Percentiles rank a stretch among this genome's conserved stretches.
Conservation (phyloP, 2,113 vertebrate species). For the Gymnobelideus leadbeateri region DNA sequence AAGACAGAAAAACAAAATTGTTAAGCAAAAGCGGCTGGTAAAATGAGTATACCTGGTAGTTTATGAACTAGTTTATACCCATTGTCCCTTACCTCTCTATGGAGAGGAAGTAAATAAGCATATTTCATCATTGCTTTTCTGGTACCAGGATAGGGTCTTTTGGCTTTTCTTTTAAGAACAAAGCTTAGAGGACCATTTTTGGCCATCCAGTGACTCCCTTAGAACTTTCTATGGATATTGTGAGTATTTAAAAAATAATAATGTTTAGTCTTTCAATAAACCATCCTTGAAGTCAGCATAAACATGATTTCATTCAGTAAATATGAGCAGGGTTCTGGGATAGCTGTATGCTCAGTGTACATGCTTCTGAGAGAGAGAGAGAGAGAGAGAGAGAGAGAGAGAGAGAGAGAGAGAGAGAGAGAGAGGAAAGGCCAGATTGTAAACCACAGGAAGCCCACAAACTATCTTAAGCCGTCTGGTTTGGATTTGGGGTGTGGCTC, state of each 20-base stretch:
- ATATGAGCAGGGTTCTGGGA: too few species aligned
- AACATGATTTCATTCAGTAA: neutral
- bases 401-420: rapidly evolving
- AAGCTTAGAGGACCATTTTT: neutral
- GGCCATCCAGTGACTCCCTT: rapidly evolving
- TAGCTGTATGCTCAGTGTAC: rapidly evolving
- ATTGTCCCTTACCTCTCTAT: neutral
- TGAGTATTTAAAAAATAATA: neutral
- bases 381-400: neutral
- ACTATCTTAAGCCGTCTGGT: neutral
- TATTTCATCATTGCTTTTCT: neutral
- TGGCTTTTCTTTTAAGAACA: conserved; percentile 5
- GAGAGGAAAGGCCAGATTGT: rapidly evolving
- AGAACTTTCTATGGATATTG: neutral
- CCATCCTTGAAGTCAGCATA: neutral
- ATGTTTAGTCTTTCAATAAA: neutral
- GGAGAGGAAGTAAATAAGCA: neutral
- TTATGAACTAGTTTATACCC: neutral
- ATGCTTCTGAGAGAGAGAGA: neutral
- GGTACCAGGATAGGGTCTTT: neutral
- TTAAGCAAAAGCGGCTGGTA: neutral
- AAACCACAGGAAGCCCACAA: neutral
- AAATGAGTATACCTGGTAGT: neutral
- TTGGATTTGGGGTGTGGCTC: rapidly evolving
- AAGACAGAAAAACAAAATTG: neutral